phyloP scores from a whole-genome alignment of 2,113 vertebrate species.

The Cyprinodon brontotheroides region DNA sequence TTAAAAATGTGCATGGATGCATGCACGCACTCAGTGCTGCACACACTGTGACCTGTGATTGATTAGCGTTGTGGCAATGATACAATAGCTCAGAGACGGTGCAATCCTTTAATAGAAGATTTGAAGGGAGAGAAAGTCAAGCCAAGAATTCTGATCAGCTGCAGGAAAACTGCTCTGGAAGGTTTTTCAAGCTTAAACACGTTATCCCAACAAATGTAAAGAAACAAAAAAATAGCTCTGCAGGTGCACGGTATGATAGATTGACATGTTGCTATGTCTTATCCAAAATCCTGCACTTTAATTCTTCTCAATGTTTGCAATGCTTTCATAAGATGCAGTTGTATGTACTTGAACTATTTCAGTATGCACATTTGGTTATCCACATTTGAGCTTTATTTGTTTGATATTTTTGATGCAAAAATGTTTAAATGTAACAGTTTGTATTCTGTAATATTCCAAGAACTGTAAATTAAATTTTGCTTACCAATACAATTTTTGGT shows the following conservation, averaged over 20 bases:
- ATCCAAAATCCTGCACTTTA: background rate
- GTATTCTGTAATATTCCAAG: background rate
- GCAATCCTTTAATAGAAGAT: conserved; percentile 79
- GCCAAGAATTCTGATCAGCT: conserved; percentile 79
- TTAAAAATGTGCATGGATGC: conserved; percentile 32
- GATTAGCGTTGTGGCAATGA: conserved; percentile 81
- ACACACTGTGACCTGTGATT: conserved; percentile 75
- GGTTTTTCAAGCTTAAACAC: conserved; percentile 50
- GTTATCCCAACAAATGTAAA: conserved; percentile 44
- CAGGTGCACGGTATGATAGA: background rate
- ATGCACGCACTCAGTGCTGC: conserved; percentile 15
- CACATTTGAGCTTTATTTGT: too few relatives aligned
- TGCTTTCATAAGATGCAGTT: background rate
- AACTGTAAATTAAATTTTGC: background rate
- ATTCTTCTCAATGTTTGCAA: background rate
- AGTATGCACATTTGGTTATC: background rate
- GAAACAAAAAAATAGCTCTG: background rate
- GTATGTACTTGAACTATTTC: background rate
- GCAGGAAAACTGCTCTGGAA: conserved; percentile 60
- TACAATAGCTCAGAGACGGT: conserved; percentile 78
- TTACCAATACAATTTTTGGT: background rate
- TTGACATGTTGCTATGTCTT: background rate
- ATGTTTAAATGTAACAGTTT: background rate
- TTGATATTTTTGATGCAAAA: background rate
- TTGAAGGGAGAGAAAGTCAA: conserved; percentile 67